These are phyloP conservation scores for Lepilemur septentrionalis DNA, from an alignment of 2,797 vertebrate genomes.

Conservation along the genomic window DNA sequence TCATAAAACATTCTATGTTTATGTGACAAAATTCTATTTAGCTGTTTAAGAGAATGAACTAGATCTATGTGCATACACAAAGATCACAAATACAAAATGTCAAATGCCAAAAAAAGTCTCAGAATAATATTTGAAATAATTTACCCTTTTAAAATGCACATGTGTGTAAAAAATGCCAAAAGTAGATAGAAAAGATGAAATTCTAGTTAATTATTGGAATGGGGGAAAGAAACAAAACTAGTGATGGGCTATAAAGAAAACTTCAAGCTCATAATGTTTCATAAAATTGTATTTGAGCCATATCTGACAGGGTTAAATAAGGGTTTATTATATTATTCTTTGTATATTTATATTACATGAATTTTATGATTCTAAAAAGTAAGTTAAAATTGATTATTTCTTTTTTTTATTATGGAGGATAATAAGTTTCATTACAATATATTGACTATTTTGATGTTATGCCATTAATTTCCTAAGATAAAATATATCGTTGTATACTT, in stretches of 20 bases:
- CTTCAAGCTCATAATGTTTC: not conserved
- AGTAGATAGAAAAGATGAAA: not conserved
- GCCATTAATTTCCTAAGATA: not conserved
- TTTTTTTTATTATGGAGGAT: conserved; percentile 24
- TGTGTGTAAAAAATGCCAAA: not conserved
- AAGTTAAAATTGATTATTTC: not conserved
- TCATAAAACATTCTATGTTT: not conserved
- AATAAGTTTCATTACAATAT: not conserved
- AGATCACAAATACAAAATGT: not conserved
- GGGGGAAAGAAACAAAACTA: not conserved
- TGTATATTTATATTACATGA: not conserved
- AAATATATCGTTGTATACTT: not conserved
- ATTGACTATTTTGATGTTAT: conserved; percentile 1
- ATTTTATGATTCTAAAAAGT: not conserved
- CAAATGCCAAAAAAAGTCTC: not conserved
- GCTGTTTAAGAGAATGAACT: not conserved
- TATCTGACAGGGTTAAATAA: not conserved
- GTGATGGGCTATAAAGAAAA: not conserved
- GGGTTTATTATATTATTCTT: not conserved
- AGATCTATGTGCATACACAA: not conserved
- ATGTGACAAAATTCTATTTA: not conserved
- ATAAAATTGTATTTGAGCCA: not conserved
- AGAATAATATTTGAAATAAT: not conserved
- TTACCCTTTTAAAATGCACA: not conserved
- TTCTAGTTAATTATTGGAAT: not conserved